Evolutionary conservation across 2,888 invertebrate genomes (phyloP), one percentile per base, ranked within the genome.

Genomic region (Troides oblongomaculatus): DNA sequence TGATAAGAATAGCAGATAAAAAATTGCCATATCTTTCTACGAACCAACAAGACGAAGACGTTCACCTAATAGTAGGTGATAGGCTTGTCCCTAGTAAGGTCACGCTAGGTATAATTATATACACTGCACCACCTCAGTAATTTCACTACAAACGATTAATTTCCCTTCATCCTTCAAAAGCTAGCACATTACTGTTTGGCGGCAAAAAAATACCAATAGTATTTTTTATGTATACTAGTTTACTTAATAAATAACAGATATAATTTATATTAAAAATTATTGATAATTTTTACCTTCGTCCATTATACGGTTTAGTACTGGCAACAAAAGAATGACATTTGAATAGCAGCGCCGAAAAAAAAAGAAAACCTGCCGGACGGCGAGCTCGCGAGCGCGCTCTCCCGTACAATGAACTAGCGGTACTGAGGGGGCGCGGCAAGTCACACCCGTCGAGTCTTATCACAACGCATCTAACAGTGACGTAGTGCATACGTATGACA

Each of bases 401-500:
- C 78, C 72, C 80, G 76, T 79, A 78, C 75, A 77, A 79, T 76
- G 64, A 67, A 68, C 58, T 65, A 75, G 68, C 71, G 58, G 71
- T 65, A 88, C 87, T 88, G 85, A 64, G 74, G 75, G 72, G 77
- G 77, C 87, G 86, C 84, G 85, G 78, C 73, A 72, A 72, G 79
- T 76, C 77, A 79, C 81, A 80, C 81, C 84, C 84, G 84, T 59
- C 81, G 79, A 74, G 73, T 71, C 75, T 83, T 84, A 85, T 83
- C 85, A 79, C 66, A 73, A 65, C 66, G 50, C 43, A 70, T 71
- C 61, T 66, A 50, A 62, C 59, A 43, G 63, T 77, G 76, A 77
- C 77, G 76, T 75, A 71, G 46, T 56, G 17, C 23, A 61, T 25
- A 62, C 66, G 69, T 66, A 62, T 53, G 23, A n/a, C 23, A 62